Evolutionary conservation across 2,113 vertebrate species (phyloP).

Genomic region (Aplodontia rufa): DNA sequence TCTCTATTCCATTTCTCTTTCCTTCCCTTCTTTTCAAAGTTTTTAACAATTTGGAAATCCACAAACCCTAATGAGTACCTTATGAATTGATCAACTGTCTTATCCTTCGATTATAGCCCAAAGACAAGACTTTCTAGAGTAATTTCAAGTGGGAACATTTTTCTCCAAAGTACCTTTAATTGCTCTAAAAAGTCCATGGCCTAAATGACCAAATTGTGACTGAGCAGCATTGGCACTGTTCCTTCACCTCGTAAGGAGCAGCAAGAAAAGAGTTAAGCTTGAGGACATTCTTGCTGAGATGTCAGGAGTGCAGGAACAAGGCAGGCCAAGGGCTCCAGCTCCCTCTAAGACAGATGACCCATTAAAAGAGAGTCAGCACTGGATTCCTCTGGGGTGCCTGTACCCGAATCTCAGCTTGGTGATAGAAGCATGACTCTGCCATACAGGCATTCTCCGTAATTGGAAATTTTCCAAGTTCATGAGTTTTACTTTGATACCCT

Average conservation of each 20-base stretch:
- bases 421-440: background rate
- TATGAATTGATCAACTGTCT: background rate
- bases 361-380: background rate
- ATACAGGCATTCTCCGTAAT: background rate
- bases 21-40: background rate
- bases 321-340: background rate
- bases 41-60: background rate
- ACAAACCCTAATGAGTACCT: background rate
- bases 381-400: background rate
- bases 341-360: background rate
- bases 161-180: background rate
- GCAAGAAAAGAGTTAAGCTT: background rate
- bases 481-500: conserved; percentile 16
- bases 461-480: background rate
- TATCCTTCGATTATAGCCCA: background rate
- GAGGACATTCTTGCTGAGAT: background rate
- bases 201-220: background rate
- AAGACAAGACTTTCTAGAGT: background rate
- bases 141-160: conserved; percentile 11
- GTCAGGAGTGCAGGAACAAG: background rate
- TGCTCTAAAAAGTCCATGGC: background rate
- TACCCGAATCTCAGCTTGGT: background rate
- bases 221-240: too few species aligned
- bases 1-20: background rate
- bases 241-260: background rate